A percentile compares a stretch with the other conserved stretches of the same genome.
Evolutionary conservation across 2,888 invertebrate genomes (phyloP).

Genomic region (Thymelicus lineola): DNA sequence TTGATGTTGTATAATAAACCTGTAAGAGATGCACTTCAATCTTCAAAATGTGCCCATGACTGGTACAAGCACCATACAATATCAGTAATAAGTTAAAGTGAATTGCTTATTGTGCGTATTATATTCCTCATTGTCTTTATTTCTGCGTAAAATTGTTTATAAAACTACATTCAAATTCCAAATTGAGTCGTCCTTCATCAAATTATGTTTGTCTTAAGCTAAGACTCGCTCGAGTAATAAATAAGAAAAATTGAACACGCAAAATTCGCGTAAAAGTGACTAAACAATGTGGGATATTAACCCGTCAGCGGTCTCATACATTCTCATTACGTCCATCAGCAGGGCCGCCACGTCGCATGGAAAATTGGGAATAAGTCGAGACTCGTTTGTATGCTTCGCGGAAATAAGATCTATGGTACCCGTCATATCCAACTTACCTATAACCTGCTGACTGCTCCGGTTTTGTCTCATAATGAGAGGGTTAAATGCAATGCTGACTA

Average conservation of each 20-base stretch:
- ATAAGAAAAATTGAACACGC: constrained; percentile 38
- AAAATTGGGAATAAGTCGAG: constrained; percentile 8
- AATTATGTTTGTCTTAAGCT: constrained; percentile 26
- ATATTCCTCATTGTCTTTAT: background rate
- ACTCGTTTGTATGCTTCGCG: background rate
- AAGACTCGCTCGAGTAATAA: constrained; percentile 30
- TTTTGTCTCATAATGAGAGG: no score
- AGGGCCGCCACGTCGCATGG: background rate
- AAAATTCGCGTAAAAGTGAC: constrained; percentile 36
- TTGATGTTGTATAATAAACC: no score
- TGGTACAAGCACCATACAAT: background rate
- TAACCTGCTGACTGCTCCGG: no score
- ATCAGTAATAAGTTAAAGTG: background rate
- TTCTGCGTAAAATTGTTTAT: constrained; percentile 7
- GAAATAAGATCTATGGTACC: background rate
- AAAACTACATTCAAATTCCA: constrained; percentile 8
- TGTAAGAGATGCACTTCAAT: no score
- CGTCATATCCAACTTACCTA: no score
- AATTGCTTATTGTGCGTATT: background rate
- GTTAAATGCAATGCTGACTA: no score
- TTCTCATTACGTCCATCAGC: constrained; percentile 54
- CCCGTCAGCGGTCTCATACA: constrained; percentile 55
- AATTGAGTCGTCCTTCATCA: constrained; percentile 34
- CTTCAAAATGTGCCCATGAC: background rate
- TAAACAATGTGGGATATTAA: constrained; percentile 41